phyloP scores from a whole-genome alignment of 2,113 vertebrate genomes.

The Amphiprion ocellaris region DNA sequence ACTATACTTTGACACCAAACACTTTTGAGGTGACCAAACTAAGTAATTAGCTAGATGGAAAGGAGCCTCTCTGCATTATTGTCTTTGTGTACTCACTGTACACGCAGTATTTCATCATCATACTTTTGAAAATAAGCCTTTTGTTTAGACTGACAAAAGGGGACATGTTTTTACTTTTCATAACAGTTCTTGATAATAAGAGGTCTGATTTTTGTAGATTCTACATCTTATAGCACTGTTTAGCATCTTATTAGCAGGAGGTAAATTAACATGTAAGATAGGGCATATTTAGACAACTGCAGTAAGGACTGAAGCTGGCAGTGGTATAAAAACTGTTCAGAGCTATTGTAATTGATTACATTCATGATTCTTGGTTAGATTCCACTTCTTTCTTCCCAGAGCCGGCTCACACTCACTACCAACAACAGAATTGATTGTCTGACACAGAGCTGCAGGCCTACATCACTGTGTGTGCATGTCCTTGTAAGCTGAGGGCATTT shows the following conservation, averaged over 20 bases:
- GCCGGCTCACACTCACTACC: not conserved
- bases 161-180: too few species aligned
- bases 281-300: not conserved
- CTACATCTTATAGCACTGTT: too few species aligned
- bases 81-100: not conserved
- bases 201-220: too few species aligned
- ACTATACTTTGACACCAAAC: too few species aligned
- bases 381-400: conserved; percentile 10
- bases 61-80: not conserved
- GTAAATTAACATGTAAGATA: too few species aligned
- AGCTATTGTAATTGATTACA: not conserved
- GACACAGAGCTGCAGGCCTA: conserved; percentile 23
- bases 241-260: too few species aligned
- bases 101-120: too few species aligned
- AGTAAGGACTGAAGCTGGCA: not conserved
- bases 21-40: too few species aligned
- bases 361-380: conserved; percentile 20
- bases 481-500: conserved; percentile 58
- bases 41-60: too few species aligned
- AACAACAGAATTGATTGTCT: conserved; percentile 32
- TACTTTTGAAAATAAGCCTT: too few species aligned
- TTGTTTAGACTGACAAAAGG: too few species aligned
- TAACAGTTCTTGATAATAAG: too few species aligned
- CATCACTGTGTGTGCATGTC: conserved; percentile 35
- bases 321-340: not conserved